Conservation (phyloP, 2,888 invertebrate genomes). For the Zaprionus obscuricornis region DNA sequence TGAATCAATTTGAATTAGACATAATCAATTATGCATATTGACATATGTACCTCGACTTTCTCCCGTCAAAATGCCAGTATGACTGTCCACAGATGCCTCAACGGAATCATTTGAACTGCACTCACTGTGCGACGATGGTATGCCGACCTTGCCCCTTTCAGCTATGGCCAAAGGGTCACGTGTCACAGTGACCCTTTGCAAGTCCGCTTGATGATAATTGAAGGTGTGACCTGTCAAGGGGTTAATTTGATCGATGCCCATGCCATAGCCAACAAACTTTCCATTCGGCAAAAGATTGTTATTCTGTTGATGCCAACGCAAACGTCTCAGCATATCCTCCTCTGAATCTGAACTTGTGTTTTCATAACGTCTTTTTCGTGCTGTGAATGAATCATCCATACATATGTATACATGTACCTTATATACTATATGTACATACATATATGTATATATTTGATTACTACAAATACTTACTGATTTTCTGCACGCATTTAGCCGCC, state of each 20-base stretch:
- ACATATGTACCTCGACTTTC: conserved; percentile 83
- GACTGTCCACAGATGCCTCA: conserved; percentile 83
- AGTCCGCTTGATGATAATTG: conserved; percentile 80
- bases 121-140: conserved; percentile 83
- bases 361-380: conserved; percentile 82
- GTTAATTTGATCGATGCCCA: conserved; percentile 78
- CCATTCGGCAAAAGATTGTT: conserved; percentile 79
- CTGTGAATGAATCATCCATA: conserved; percentile 57
- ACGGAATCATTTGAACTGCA: conserved; percentile 83
- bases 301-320: conserved; percentile 84
- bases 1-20: conserved; percentile 11
- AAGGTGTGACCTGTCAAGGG: conserved; percentile 79
- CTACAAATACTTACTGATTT: conserved; percentile 79
- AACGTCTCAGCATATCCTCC: conserved; percentile 86
- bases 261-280: conserved; percentile 79
- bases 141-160: conserved; percentile 83
- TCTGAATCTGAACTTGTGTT: conserved; percentile 89
- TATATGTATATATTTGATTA: not conserved
- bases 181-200: conserved; percentile 82
- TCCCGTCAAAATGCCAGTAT: conserved; percentile 81
- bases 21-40: conserved; percentile 24
- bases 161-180: conserved; percentile 83
- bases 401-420: too few species aligned
- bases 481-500: conserved; percentile 82
- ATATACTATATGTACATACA: not conserved